Conservation (phyloP, 2,113 vertebrate genomes). For the Leptobrachium leishanense region DNA sequence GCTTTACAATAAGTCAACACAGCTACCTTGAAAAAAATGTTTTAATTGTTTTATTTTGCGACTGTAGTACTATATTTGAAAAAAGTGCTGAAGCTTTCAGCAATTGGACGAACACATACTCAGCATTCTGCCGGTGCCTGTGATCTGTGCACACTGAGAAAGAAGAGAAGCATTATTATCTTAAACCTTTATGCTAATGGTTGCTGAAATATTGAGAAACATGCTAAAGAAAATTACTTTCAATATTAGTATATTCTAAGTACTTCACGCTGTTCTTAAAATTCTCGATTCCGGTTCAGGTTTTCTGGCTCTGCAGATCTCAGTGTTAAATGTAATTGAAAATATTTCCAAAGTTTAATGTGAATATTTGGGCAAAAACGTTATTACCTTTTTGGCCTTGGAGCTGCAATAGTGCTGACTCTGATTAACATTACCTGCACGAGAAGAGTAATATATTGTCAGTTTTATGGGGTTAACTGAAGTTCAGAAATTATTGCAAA, state of each 20-base stretch:
- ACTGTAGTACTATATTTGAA: constrained; percentile 1
- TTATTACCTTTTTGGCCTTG: constrained; percentile 8
- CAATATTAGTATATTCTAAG: constrained; percentile 23
- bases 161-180: constrained; percentile 27
- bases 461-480: constrained; percentile 12
- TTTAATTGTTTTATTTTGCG: constrained; percentile 32
- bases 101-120: constrained; percentile 37
- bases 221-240: constrained; percentile 30
- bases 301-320: constrained; percentile 29
- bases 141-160: constrained; percentile 24
- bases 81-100: constrained; percentile 39
- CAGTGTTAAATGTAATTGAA: constrained; percentile 12
- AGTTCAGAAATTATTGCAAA: background rate
- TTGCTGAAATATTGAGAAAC: constrained; percentile 23
- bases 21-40: constrained; percentile 2
- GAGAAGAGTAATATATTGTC: background rate
- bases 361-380: constrained; percentile 7
- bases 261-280: background rate
- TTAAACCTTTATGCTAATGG: constrained; percentile 36
- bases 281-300: constrained; percentile 1
- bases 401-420: background rate
- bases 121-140: constrained; percentile 28
- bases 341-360: constrained; percentile 12
- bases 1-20: constrained; percentile 15
- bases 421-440: background rate